Base-by-base conservation (phyloP, 2,888 invertebrate genomes). In the Epirrhoe alternata region DNA sequence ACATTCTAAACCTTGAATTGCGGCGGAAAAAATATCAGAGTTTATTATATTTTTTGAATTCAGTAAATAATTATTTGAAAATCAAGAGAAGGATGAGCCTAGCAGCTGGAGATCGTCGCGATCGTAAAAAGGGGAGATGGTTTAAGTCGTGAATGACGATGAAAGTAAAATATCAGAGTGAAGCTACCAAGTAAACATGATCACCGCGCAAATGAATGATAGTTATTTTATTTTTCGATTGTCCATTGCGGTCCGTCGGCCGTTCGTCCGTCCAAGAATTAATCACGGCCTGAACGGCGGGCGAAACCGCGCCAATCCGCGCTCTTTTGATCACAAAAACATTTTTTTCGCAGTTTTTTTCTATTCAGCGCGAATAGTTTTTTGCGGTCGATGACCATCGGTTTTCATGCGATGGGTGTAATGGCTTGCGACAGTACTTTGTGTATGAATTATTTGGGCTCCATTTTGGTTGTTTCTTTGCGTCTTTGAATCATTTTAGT, bases 181-280 rank as follows among this genome's bases (percentile, higher is more conserved):
- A 88, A 89, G 87, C 88, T 87, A 87, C 87, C 73, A 70, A 52
- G 78, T 82, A 84, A 86, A 86, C 79, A 86, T 86, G 82, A 86
- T 85, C 76, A 82, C 75, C 68, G 64, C 77, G 77, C 80, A 91
- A 91, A 91, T 91, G 89, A 92, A 89, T 92, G 83, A 90, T 91
- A 86, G 90, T 89, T 87, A 88, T 92, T 93, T 93, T 89, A 92
- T 92, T 92, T 91, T 91, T 88, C 91, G 86, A 91, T 92, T 88
- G 88, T 83, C 73, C 82, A 66, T 74, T 88, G 91, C 86, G 91
- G 90, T 89, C 76, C 80, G 77, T 24, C 80, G 80, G 70, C 75
- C 77, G 68, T 17, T 53, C 76, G 86, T 74, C 81, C 85, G 86
- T 83, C 89, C 91, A 91, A 90, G 92, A 89, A 90, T 92, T 92